Conservation (phyloP, 2,797 vertebrate species). For the Liasis olivaceus region DNA sequence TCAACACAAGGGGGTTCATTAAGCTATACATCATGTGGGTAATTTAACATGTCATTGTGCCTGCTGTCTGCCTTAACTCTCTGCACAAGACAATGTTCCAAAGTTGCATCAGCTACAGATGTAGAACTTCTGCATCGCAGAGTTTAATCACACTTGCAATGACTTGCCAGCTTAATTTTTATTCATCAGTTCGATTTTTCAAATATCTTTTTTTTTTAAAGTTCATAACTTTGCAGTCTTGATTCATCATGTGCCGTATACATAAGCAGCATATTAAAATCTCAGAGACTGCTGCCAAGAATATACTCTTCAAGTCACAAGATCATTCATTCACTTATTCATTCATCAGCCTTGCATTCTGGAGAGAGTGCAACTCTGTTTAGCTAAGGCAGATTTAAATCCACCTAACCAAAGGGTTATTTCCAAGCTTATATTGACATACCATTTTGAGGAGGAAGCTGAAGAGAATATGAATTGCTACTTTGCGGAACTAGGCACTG, state of each 20-base stretch:
- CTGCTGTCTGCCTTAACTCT: constrained; percentile 87
- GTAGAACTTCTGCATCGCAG: constrained; percentile 49
- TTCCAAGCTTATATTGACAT: neutral
- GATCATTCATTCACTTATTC: constrained; percentile 13
- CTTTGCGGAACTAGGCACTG: neutral
- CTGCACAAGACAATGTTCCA: constrained; percentile 64
- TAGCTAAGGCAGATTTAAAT: constrained; percentile 11
- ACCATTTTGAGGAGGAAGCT: neutral
- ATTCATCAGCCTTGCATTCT: constrained; percentile 21
- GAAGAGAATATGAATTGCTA: neutral
- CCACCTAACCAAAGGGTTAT: neutral
- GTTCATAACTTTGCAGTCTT: constrained; percentile 39
- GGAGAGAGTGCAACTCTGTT: neutral
- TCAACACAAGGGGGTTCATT: constrained; percentile 99
- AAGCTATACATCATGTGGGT: constrained; percentile 99
- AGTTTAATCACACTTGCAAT: constrained; percentile 55
- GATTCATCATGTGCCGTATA: constrained; percentile 34
- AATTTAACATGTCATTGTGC: constrained; percentile 98
- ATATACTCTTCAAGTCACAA: neutral
- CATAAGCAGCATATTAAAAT: constrained; percentile 18
- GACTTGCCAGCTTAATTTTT: constrained; percentile 46
- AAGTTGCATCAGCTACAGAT: constrained; percentile 64
- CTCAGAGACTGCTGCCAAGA: constrained; percentile 23
- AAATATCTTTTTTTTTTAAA: constrained; percentile 13
- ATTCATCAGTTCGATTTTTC: constrained; percentile 32